Evolutionary conservation across 2,113 vertebrate species (phyloP).

Genomic region (Thermophis baileyi): DNA sequence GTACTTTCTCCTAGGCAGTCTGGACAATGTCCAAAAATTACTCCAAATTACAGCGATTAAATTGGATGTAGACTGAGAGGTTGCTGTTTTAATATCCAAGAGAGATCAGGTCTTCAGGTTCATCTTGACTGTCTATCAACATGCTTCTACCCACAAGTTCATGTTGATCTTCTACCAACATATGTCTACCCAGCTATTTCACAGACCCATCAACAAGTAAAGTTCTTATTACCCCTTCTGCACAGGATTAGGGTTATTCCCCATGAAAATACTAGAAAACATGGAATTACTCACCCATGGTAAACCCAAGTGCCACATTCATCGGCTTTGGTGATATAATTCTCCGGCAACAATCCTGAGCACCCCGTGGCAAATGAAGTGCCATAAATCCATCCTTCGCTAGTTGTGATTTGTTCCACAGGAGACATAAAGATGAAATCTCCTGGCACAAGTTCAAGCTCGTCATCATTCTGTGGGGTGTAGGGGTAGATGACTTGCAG

Average conservation of each 20-base stretch:
- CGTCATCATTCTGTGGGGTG: slow-evolving; percentile 91
- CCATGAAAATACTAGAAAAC: slow-evolving; percentile 79
- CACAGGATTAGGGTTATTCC: slow-evolving; percentile 62
- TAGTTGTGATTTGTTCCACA: slow-evolving; percentile 87
- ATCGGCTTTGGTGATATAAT: slow-evolving; percentile 90
- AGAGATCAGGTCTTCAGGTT: not conserved
- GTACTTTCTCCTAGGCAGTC: no score
- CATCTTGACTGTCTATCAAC: not conserved
- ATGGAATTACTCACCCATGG: slow-evolving; percentile 80
- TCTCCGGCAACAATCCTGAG: slow-evolving; percentile 93
- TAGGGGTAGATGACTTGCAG: slow-evolving; percentile 97
- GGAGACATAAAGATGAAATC: slow-evolving; percentile 97
- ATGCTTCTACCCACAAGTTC: not conserved
- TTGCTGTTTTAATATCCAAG: not conserved
- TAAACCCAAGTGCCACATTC: slow-evolving; percentile 97
- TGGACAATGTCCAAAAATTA: not conserved
- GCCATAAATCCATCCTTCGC: slow-evolving; percentile 95
- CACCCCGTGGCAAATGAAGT: slow-evolving; percentile 87
- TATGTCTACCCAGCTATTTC: not conserved
- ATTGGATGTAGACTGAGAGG: not conserved
- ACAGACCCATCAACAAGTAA: rapidly evolving
- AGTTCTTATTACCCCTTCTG: rapidly evolving
- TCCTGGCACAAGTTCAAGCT: slow-evolving; percentile 88
- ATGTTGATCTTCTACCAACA: not conserved
- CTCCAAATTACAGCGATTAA: not conserved